Conservation (phyloP, 2,888 invertebrate species). For the Pyrrhia umbra region DNA sequence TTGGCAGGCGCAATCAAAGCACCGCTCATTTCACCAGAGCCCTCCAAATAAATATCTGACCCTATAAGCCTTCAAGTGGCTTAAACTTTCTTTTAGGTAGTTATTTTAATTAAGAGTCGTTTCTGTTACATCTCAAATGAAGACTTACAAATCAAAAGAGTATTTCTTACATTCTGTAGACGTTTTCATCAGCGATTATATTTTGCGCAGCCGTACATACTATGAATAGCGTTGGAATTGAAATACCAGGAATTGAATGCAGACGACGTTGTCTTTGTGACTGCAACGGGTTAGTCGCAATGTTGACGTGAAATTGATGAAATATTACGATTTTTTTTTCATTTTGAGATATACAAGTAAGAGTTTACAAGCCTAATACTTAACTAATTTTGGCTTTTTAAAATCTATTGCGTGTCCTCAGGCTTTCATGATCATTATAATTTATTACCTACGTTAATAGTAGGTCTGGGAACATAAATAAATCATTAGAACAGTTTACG, state of each 20-base stretch:
- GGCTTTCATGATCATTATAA: slow-evolving; percentile 36
- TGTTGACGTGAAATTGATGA: neutral
- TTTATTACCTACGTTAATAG: slow-evolving; percentile 55
- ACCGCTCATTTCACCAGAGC: slow-evolving; percentile 69
- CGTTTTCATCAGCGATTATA: slow-evolving; percentile 25
- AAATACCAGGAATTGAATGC: slow-evolving; percentile 6
- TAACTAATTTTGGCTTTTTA: slow-evolving; percentile 32
- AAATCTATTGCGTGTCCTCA: slow-evolving; percentile 43
- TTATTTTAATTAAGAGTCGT: slow-evolving; percentile 68
- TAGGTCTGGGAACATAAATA: slow-evolving; percentile 37
- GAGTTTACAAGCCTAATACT: neutral
- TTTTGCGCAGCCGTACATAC: slow-evolving; percentile 1
- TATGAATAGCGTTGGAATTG: slow-evolving; percentile 16
- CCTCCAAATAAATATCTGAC: slow-evolving; percentile 78
- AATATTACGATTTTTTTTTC: neutral
- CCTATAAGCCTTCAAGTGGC: slow-evolving; percentile 62
- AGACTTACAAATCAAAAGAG: slow-evolving; percentile 65
- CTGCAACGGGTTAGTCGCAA: neutral
- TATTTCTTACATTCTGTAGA: slow-evolving; percentile 22
- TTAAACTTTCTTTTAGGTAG: slow-evolving; percentile 65
- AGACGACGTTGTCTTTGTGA: slow-evolving; percentile 8
- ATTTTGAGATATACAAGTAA: neutral
- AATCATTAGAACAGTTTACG: slow-evolving; percentile 34
- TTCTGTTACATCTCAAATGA: slow-evolving; percentile 59
- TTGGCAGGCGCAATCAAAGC: slow-evolving; percentile 76